Evolutionary conservation across 2,113 vertebrate species (phyloP).

Genomic region (Dasypus novemcinctus): DNA sequence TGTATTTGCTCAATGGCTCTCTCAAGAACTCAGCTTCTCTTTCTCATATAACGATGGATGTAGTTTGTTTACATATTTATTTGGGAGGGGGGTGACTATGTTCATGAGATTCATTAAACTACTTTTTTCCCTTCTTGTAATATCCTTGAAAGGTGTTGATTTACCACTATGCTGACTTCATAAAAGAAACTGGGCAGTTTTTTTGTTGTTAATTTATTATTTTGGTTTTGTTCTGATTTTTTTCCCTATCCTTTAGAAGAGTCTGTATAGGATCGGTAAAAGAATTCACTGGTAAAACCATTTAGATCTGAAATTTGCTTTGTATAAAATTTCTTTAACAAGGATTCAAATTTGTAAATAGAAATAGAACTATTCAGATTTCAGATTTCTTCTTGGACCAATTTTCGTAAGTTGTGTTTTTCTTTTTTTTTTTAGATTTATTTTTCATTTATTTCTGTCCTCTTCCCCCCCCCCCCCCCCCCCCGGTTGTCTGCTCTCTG

Average conservation of each 20-base stretch:
- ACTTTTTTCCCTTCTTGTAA: neutral
- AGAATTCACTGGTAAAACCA: neutral
- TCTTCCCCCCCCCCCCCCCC: no score
- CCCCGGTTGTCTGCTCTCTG: no score
- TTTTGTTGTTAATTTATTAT: neutral
- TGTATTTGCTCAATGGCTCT: neutral
- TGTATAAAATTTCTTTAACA: neutral
- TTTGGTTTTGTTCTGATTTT: neutral
- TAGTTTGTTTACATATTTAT: neutral
- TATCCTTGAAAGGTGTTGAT: neutral
- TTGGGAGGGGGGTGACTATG: neutral
- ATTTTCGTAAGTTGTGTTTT: constrained; percentile 4
- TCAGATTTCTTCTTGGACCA: neutral
- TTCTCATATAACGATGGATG: neutral
- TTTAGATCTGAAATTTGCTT: neutral
- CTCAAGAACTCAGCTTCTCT: neutral
- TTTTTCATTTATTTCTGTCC: no score
- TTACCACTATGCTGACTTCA: neutral
- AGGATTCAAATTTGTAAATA: neutral
- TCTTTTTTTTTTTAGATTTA: no score
- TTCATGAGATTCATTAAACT: neutral
- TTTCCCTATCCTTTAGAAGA: neutral
- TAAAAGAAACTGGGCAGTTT: neutral
- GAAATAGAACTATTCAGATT: neutral
- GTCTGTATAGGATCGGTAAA: neutral